Evolutionary conservation across 2,797 vertebrate genomes (phyloP).

Genomic region (Halcyon badia): DNA sequence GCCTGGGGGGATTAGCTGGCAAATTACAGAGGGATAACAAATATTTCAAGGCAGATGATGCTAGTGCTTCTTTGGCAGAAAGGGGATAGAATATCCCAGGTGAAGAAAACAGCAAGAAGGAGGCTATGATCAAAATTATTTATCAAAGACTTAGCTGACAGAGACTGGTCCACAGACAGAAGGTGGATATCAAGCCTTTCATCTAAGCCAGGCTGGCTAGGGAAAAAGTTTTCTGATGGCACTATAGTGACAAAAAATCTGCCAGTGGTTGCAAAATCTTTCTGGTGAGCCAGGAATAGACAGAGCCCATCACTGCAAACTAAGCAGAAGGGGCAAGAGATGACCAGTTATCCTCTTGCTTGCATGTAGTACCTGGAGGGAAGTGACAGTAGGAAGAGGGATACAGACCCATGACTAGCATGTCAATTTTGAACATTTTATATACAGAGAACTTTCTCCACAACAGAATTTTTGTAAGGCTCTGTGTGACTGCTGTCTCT

Average conservation of each 20-base stretch:
- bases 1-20: background rate
- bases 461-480: background rate
- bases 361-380: background rate
- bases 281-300: background rate
- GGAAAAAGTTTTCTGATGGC: background rate
- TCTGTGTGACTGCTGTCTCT: background rate
- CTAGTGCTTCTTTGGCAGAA: background rate
- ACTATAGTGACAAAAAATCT: background rate
- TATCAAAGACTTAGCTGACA: background rate
- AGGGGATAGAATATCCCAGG: background rate
- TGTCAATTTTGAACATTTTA: background rate
- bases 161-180: accelerated
- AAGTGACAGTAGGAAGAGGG: background rate
- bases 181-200: background rate
- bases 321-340: background rate
- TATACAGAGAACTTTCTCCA: background rate
- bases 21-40: constrained; percentile 12
- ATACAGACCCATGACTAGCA: background rate
- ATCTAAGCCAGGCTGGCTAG: background rate
- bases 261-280: background rate
- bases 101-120: constrained; percentile 4
- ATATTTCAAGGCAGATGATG: background rate
- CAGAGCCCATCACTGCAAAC: background rate
- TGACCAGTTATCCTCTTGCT: background rate
- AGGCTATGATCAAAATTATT: constrained; percentile 2